Conservation (phyloP, 2,888 invertebrate species). For the Meloe dianella region DNA sequence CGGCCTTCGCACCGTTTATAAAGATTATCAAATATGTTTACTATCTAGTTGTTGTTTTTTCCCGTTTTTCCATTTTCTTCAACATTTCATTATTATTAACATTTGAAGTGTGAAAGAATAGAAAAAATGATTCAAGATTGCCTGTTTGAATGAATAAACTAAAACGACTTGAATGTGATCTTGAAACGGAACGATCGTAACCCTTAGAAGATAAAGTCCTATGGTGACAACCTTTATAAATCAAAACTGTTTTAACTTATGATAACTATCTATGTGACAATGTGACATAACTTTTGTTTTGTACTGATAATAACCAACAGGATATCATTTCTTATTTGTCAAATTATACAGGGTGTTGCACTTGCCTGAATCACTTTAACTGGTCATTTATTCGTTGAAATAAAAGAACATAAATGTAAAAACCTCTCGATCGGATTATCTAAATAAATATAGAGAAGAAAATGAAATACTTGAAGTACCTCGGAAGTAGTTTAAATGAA, state of each 20-base stretch:
- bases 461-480: not conserved
- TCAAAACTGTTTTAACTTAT: constrained; percentile 8
- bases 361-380: not conserved
- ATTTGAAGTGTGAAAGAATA: not conserved
- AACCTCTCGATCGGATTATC: not conserved
- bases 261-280: constrained; percentile 14
- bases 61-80: not conserved
- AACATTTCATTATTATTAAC: too few species aligned
- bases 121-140: not conserved
- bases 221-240: constrained; percentile 16
- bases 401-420: not conserved
- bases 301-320: not conserved
- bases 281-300: constrained; percentile 15
- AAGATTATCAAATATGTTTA: constrained; percentile 24
- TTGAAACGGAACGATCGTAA: constrained; percentile 8
- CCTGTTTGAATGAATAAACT: too few species aligned
- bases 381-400: not conserved
- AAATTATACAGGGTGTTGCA: not conserved
- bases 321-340: constrained; percentile 6
- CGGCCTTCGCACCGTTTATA: constrained; percentile 24
- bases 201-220: constrained; percentile 10
- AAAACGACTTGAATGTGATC: constrained; percentile 10
- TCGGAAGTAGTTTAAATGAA: too few species aligned
- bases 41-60: not conserved
- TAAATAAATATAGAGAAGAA: not conserved